phyloP scores from a whole-genome alignment of 2,113 vertebrate genomes.

The Nycticebus coucang region DNA sequence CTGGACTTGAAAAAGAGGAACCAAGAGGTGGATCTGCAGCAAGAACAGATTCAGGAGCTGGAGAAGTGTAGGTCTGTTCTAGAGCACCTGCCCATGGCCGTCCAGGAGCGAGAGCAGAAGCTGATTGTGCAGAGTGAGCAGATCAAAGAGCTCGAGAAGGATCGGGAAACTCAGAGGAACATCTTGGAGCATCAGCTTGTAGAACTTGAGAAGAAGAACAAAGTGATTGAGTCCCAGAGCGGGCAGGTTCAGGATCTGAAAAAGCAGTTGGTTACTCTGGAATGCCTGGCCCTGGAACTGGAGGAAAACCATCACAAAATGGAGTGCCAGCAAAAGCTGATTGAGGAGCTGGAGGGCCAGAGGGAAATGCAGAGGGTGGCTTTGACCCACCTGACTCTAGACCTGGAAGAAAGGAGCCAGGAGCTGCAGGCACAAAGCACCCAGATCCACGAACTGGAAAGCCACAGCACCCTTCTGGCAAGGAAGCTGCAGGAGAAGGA shows the following conservation, averaged over 20 bases:
- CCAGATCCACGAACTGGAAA: conserved; percentile 69
- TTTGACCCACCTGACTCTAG: conserved; percentile 73
- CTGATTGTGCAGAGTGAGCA: conserved; percentile 63
- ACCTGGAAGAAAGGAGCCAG: conserved; percentile 77
- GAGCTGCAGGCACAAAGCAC: conserved; percentile 64
- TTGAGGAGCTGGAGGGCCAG: conserved; percentile 74
- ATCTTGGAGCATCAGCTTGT: conserved; percentile 72
- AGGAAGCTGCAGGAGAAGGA: conserved; percentile 69
- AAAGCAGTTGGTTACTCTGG: conserved; percentile 71
- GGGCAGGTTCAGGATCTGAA: conserved; percentile 76
- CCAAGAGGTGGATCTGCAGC: conserved; percentile 67
- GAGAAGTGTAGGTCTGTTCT: conserved; percentile 74
- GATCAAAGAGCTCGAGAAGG: conserved; percentile 67
- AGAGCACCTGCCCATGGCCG: conserved; percentile 69
- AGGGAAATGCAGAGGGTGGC: conserved; percentile 71
- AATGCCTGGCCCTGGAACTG: conserved; percentile 68
- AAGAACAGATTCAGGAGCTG: conserved; percentile 76
- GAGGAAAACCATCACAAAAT: conserved; percentile 71
- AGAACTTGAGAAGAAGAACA: conserved; percentile 69
- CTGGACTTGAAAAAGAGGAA: conserved; percentile 73
- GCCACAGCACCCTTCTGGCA: conserved; percentile 35
- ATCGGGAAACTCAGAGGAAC: conserved; percentile 59
- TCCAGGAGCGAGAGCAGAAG: conserved; percentile 72
- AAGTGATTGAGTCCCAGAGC: conserved; percentile 75
- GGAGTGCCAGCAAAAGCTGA: conserved; percentile 67